Evolutionary conservation across 2,797 vertebrate species (phyloP), one percentile per base, ranked within the genome.

Genomic region (Peromyscus aztecus): DNA sequence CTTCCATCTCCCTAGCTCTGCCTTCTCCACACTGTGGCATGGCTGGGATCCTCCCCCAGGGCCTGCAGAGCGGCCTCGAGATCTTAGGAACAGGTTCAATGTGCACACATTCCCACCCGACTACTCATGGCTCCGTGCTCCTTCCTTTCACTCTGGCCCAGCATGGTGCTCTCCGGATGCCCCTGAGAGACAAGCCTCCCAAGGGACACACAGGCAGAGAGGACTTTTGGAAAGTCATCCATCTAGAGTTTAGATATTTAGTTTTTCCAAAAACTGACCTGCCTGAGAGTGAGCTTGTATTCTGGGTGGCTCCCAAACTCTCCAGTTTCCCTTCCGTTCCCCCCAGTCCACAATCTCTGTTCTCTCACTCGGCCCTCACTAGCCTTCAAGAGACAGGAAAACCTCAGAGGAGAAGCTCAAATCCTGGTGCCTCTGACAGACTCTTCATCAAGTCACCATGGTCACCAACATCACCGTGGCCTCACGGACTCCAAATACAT

Each of bases 101-200:
- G 21, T 14, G 21, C 16, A 13, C 0, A 27, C 23, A n/a, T 52
- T 37, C 34, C 65, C 46, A 69, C 13, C 10, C 37, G 14, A 10
- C 65, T 23, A 2, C 83, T 55, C 46, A 17, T 0, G 12, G 13
- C 21, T 37, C 13, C 1, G 21, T 3, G 13, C 13, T 37, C 65
- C 4, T 13, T 71, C 27, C 63, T 86, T 29, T 27, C 65, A 5
- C 11, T 11, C 84, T 37, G 4, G 84, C 65, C 23, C 46, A 37
- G 46, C 34, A 27, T 37, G 34, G 4, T 37, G 46, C 40, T 49
- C 29, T 85, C 82, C 34, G 40, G n/a, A 9, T 43, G 8, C 12
- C 24, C 61, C 17, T n/a, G 40, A 8, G 5, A 23, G 0, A 5
- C 0, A n/a, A 31, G 9, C 4, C 1, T 52, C 34, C 77, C 55